These are phyloP conservation scores for Amia ocellicauda DNA, from an alignment of 2,113 vertebrate genomes.

Conservation along the genomic window DNA sequence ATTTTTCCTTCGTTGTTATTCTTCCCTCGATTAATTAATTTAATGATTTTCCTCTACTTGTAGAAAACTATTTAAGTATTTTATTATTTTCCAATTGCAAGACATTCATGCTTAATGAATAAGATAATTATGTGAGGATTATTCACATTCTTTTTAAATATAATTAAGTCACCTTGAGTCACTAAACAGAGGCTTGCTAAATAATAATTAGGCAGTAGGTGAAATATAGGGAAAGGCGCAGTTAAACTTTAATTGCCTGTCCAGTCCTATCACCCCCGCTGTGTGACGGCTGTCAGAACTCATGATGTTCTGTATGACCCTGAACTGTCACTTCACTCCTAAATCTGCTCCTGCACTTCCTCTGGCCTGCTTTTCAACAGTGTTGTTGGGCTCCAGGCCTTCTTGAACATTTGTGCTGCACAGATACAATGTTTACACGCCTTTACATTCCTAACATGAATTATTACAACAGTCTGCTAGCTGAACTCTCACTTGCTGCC, in stretches of 20 bases:
- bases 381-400: too few species aligned
- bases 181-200: conserved; percentile 21
- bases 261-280: neutral
- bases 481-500: neutral
- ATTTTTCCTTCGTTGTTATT: too few species aligned
- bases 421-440: neutral
- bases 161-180: conserved; percentile 33
- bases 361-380: neutral
- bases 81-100: conserved; percentile 2
- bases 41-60: neutral
- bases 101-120: conserved; percentile 15
- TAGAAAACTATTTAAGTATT: neutral
- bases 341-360: neutral
- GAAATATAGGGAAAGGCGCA: conserved; percentile 12
- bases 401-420: neutral
- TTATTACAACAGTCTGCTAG: neutral
- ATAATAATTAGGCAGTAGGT: conserved; percentile 31
- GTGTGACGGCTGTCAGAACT: conserved; percentile 15
- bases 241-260: conserved; percentile 26
- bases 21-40: too few species aligned
- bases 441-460: neutral
- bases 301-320: conserved; percentile 3
- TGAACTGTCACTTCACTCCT: neutral
- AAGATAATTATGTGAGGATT: conserved; percentile 16
- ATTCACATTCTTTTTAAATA: conserved; percentile 20